phyloP scores from a whole-genome alignment of 2,888 invertebrate genomes.

The Monoplex corrugatus region DNA sequence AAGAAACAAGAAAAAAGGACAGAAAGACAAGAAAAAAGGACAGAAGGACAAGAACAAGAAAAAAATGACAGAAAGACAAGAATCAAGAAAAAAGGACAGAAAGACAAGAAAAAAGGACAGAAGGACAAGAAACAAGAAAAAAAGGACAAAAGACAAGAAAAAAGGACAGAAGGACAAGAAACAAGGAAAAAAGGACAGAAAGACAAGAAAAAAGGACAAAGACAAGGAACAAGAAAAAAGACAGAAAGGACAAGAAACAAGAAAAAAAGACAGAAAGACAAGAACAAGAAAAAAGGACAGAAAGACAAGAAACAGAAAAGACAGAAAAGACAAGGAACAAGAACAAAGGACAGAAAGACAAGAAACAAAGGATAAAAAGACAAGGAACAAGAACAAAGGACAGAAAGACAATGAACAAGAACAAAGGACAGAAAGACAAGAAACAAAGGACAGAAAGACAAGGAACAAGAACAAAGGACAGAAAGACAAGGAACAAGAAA shows the following conservation, averaged over 20 bases:
- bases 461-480: not conserved
- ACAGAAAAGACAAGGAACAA: not conserved
- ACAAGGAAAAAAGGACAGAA: too few relatives aligned
- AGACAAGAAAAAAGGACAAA: too few relatives aligned
- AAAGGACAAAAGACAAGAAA: not conserved
- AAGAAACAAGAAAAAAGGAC: not conserved
- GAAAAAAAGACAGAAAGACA: not conserved
- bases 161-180: too few relatives aligned
- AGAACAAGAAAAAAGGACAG: not conserved
- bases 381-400: not conserved
- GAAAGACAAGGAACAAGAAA: not conserved
- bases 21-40: not conserved
- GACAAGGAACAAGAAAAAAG: too few relatives aligned
- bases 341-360: slow-evolving; percentile 4
- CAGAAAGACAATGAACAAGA: not conserved
- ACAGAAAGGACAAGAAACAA: too few relatives aligned
- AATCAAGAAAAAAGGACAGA: not conserved
- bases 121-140: not conserved
- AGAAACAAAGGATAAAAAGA: slow-evolving; percentile 10
- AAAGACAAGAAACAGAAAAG: not conserved
- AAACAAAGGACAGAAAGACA: not conserved
- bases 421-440: not conserved
- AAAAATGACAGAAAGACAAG: not conserved
- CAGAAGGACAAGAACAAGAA: not conserved
- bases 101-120: not conserved